Conservation (phyloP, 2,797 vertebrate species). For the Hylomyscus alleni region DNA sequence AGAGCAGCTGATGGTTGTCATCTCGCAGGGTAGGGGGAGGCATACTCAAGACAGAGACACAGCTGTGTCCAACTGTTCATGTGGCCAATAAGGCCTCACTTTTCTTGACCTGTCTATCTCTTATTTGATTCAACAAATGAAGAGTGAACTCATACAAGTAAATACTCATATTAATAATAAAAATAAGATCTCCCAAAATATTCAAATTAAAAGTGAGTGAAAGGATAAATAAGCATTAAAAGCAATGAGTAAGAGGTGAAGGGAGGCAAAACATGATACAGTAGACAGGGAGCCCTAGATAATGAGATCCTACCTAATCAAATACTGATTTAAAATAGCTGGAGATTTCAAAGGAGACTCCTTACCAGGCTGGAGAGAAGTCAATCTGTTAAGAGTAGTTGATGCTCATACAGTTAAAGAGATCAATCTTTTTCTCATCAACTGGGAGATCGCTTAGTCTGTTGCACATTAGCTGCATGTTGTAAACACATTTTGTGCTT, state of each 20-base stretch:
- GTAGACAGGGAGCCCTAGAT: constrained; percentile 4
- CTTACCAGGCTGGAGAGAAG: constrained; percentile 18
- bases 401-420: background rate
- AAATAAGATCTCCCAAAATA: background rate
- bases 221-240: background rate
- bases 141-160: background rate
- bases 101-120: constrained; percentile 25
- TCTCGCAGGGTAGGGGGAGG: background rate
- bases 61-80: background rate
- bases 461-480: constrained; percentile 72
- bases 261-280: background rate
- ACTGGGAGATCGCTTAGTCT: constrained; percentile 48
- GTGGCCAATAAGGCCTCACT: background rate
- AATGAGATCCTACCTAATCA: constrained; percentile 9
- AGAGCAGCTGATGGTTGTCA: background rate
- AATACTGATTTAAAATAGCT: constrained; percentile 53
- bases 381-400: constrained; percentile 27
- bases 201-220: background rate
- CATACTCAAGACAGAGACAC: background rate
- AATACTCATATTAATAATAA: background rate
- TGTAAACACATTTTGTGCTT: constrained; percentile 76
- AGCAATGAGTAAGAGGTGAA: background rate
- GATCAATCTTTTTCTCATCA: constrained; percentile 61
- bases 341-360: constrained; percentile 21
- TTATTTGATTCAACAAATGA: constrained; percentile 16